Base-by-base conservation (phyloP, 1,140 invertebrate species). In the Orius insidiosus region DNA sequence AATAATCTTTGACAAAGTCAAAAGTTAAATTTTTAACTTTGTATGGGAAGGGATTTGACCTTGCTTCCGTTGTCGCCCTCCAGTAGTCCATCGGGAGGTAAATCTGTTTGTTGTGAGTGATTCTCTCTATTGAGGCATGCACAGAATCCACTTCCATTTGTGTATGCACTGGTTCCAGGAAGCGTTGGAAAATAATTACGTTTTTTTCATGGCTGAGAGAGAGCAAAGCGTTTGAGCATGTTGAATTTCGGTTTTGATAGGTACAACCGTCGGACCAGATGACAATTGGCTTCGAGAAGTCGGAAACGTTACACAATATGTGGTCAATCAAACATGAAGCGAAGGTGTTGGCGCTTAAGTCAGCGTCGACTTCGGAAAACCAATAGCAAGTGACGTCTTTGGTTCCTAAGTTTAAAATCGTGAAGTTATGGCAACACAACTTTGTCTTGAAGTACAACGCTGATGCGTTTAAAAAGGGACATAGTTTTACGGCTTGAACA, bases 371-470 rank as follows among this genome's bases (percentile, higher is more conserved):
- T 52, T 68, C 65, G 50, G 64, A 51, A 56, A 63, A 68, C 53
- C 61, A 59, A 55, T 64, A 67, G 48, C 61, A 49, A n/a, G 18
- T 44, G 47, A 50, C 50, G 33, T 54, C 41, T 41, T 58, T 52
- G 34, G 46, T 61, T 3, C 48, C 52, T 5, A 64, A 37, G 53
- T 68, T n/a, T 60, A 51, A 60, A 67, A 66, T 47, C 11, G 61
- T 63, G 47, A 62, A 67, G 55, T 67, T 68, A 55, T 67, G 62
- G 13, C 57, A 44, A 10, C 52, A 35, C 14, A 66, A 49, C 52
- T 66, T 67, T 7, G 55, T 61, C 55, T 63, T 66, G 53, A 60
- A 67, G 53, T 67, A 67, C 30, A 64, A 34, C 33, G 57, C 56
- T 54, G 61, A 38, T 39, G 57, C 56, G 53, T 60, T 56, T 30